Base-by-base conservation (phyloP, 2,797 vertebrate species). In the Malacoctenus gilli region DNA sequence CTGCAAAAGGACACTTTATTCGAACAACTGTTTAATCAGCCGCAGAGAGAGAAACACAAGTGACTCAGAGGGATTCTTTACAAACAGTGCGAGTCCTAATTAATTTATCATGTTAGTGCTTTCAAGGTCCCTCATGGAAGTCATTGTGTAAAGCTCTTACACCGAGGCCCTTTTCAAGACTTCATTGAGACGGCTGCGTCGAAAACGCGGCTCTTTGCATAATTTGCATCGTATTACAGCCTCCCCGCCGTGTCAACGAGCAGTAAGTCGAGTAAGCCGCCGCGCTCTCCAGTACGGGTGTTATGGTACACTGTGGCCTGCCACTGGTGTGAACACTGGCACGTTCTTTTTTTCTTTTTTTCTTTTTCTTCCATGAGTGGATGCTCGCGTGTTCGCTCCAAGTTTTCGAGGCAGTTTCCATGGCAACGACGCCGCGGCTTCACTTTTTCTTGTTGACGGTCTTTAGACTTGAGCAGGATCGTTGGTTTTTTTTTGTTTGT, bases 361-460 rank as follows among this genome's bases (percentile, higher is more conserved):
- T n/a, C n/a, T n/a, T n/a, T n/a, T n/a, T n/a, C n/a, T n/a, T n/a
- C n/a, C n/a, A 82, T 83, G 84, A 90, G 85, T 82, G 82, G 73
- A 87, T 69, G 70, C 77, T 82, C 59, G 83, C 82, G 84, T 85
- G 79, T 83, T 89, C 77, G 82, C 62, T 85, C 74, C 82, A 86
- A 90, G 87, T 90, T 92, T n/a, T 90, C 80, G 70, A 85, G 65
- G 78, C 77, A 81, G 91, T 93, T 92, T 84, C 91, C 88, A 92
- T 92, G 91, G 90, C 62, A 86, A 92, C 91, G 15, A 67, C 81
- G 65, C 70, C 77, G 80, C 66, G 59, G 75, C 76, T 78, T 55
- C 65, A 60, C 56, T 76, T 58, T 76, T 58, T 63, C 74, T 66
- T 68, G 23, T 53, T 80, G 81, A 70, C 75, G 81, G 77, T 82